phyloP scores from a whole-genome alignment of 2,113 vertebrate genomes.

The Mellivora capensis region DNA sequence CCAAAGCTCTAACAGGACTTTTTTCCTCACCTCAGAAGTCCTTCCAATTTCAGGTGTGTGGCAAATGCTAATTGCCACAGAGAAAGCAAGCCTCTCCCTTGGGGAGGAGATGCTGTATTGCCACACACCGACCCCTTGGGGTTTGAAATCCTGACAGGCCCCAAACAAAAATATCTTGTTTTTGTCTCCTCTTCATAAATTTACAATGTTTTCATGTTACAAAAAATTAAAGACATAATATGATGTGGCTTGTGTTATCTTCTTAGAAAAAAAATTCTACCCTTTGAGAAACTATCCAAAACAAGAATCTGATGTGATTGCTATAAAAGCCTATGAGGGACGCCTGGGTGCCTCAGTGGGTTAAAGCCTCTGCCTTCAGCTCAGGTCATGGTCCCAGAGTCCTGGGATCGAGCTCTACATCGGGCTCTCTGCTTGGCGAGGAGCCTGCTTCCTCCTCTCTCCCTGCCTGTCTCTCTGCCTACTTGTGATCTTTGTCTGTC shows the following conservation, averaged over 20 bases:
- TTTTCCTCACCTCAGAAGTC: background rate
- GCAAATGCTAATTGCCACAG: background rate
- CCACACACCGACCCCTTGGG: constrained; percentile 27
- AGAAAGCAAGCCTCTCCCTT: constrained; percentile 32
- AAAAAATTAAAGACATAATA: background rate
- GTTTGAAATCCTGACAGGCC: background rate
- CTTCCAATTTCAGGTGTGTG: background rate
- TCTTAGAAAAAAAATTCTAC: background rate
- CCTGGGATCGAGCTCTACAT: no score
- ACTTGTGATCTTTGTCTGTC: no score
- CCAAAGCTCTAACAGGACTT: background rate
- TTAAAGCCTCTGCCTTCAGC: no score
- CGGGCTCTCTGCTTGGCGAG: no score
- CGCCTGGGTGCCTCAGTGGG: no score
- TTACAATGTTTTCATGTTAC: background rate
- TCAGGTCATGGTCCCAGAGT: no score
- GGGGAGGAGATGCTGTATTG: background rate
- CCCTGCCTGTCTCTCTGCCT: no score
- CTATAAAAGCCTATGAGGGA: background rate
- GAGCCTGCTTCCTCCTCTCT: no score
- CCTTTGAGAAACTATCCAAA: background rate
- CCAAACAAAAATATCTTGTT: constrained; percentile 19
- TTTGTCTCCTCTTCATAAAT: background rate
- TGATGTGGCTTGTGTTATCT: background rate
- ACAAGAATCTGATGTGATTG: background rate